These are phyloP conservation scores for Synergus umbraculus DNA, from an alignment of 2,888 invertebrate genomes.

Conservation along the genomic window DNA sequence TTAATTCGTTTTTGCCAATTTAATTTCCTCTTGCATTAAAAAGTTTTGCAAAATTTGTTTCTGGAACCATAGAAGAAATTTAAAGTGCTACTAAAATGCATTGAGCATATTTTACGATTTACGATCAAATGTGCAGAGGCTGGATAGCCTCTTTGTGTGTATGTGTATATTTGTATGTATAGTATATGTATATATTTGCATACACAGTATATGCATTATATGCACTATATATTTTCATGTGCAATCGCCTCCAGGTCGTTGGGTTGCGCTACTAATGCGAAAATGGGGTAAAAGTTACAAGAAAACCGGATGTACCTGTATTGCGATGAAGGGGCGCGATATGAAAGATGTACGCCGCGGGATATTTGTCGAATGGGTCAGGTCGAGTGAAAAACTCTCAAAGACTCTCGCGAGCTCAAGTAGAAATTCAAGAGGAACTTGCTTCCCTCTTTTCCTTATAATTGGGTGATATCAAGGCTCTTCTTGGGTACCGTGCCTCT, in stretches of 20 bases:
- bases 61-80: not conserved
- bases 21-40: not conserved
- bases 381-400: constrained; percentile 27
- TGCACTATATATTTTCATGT: constrained; percentile 17
- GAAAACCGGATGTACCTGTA: not conserved
- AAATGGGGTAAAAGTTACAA: not conserved
- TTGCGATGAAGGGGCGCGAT: not conserved
- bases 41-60: not conserved
- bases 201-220: too few species aligned
- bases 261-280: not conserved
- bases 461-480: constrained; percentile 1
- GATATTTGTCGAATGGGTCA: constrained; percentile 29
- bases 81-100: not conserved
- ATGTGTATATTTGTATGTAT: too few species aligned
- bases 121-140: not conserved
- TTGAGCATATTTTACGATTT: constrained; percentile 10
- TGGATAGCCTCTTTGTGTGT: not conserved
- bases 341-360: constrained; percentile 21
- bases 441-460: not conserved
- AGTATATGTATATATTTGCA: too few species aligned
- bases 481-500: not conserved
- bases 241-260: not conserved
- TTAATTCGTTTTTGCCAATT: not conserved
- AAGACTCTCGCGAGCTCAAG: not conserved
- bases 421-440: not conserved